Percentiles rank a stretch among this genome's conserved stretches.
Conservation (phyloP, 2,113 vertebrate genomes). For the Cynocephalus volans region DNA sequence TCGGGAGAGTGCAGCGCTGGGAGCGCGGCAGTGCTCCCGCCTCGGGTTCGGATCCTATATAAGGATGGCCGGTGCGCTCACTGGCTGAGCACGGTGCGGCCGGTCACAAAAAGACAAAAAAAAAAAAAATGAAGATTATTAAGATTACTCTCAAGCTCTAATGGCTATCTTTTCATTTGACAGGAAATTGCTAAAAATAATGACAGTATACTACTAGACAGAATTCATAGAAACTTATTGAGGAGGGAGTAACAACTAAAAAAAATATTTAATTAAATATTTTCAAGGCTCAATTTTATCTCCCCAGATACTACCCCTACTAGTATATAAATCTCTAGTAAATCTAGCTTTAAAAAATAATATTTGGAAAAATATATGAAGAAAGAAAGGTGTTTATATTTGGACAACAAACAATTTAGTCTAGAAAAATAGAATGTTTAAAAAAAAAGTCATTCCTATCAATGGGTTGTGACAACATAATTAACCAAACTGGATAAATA, state of each 20-base stretch:
- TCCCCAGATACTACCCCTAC: neutral
- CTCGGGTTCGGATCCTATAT: too few species aligned
- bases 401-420: neutral
- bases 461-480: neutral
- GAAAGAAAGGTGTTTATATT: neutral
- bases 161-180: neutral
- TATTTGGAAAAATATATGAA: constrained; percentile 14
- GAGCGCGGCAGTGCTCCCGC: too few species aligned
- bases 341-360: neutral
- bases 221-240: neutral
- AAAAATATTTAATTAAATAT: constrained; percentile 4
- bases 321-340: neutral
- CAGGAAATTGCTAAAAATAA: neutral
- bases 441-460: neutral
- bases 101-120: too few species aligned
- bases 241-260: neutral
- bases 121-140: neutral
- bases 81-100: too few species aligned
- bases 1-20: too few species aligned
- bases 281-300: neutral
- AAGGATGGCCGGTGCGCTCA: too few species aligned
- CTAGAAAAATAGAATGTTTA: neutral
- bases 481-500: constrained; percentile 44
- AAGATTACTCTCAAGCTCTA: neutral
- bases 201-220: neutral